Percentiles rank a stretch among this genome's conserved stretches.
Conservation (phyloP, 2,888 invertebrate genomes). For the Muschampia plurimacula region DNA sequence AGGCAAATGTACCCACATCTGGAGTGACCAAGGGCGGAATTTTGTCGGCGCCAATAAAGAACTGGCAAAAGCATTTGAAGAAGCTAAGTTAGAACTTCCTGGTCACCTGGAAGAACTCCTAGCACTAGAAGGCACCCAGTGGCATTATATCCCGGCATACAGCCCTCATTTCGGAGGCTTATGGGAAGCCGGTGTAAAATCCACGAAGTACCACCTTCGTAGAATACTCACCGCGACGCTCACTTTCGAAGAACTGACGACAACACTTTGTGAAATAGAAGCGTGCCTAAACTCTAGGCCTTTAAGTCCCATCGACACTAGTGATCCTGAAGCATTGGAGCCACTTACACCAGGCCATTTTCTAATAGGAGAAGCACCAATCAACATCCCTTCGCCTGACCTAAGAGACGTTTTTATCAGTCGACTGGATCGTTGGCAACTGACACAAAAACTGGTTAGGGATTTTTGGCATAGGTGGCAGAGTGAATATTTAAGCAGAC, state of each 20-base stretch:
- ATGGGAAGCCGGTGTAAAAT: slow-evolving; percentile 45
- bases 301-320: not conserved
- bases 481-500: slow-evolving; percentile 8
- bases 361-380: not conserved
- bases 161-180: slow-evolving; percentile 47
- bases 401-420: slow-evolving; percentile 42
- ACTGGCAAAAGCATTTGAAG: not conserved
- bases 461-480: slow-evolving; percentile 27
- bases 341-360: not conserved
- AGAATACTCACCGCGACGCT: not conserved
- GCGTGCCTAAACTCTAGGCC: not conserved
- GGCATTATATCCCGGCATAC: slow-evolving; percentile 48
- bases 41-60: slow-evolving; percentile 23
- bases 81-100: not conserved
- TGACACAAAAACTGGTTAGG: slow-evolving; percentile 18
- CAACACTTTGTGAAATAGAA: not conserved
- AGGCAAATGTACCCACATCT: slow-evolving; percentile 41
- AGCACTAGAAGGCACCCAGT: slow-evolving; percentile 39
- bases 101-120: slow-evolving; percentile 1
- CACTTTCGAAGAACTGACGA: not conserved
- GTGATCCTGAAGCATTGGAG: slow-evolving; percentile 3
- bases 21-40: slow-evolving; percentile 45
- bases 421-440: slow-evolving; percentile 23
- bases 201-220: not conserved
- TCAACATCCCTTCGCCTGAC: not conserved